These are phyloP conservation scores for Takifugu ocellatus DNA, from an alignment of 2,797 vertebrate species.

Conservation along the genomic window DNA sequence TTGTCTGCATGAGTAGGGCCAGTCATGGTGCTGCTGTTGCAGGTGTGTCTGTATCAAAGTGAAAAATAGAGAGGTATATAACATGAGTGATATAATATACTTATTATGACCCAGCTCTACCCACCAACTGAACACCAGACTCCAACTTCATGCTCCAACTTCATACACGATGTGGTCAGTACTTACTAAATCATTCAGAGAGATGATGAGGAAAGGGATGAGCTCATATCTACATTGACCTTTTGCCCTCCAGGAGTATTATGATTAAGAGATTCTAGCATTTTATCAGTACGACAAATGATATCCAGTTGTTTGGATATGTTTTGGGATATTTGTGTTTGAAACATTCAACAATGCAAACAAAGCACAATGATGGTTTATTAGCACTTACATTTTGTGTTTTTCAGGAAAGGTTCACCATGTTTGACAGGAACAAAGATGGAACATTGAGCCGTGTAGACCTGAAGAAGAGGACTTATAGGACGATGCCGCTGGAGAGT, in stretches of 20 bases:
- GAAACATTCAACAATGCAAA: too few species aligned
- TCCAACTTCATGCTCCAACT: constrained; percentile 22
- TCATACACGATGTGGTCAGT: constrained; percentile 69
- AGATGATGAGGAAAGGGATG: constrained; percentile 48
- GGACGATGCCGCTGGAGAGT: too few species aligned
- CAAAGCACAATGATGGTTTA: too few species aligned
- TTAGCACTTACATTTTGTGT: too few species aligned
- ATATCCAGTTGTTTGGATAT: background rate
- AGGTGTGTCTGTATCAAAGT: too few species aligned
- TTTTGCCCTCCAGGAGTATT: constrained; percentile 14
- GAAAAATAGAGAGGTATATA: constrained; percentile 4
- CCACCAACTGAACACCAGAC: constrained; percentile 30
- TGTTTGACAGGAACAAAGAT: too few species aligned
- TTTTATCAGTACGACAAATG: constrained; percentile 18
- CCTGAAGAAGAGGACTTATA: too few species aligned
- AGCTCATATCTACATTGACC: constrained; percentile 54
- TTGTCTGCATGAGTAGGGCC: too few species aligned
- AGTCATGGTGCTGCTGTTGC: too few species aligned
- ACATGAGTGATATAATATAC: constrained; percentile 2
- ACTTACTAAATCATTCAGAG: constrained; percentile 76
- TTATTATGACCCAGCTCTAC: constrained; percentile 15
- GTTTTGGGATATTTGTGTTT: background rate
- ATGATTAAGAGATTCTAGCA: background rate
- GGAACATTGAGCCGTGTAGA: too few species aligned
- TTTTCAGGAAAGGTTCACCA: too few species aligned